Evolutionary conservation across 2,113 vertebrate genomes (phyloP).

Genomic region (Acanthisitta chloris): DNA sequence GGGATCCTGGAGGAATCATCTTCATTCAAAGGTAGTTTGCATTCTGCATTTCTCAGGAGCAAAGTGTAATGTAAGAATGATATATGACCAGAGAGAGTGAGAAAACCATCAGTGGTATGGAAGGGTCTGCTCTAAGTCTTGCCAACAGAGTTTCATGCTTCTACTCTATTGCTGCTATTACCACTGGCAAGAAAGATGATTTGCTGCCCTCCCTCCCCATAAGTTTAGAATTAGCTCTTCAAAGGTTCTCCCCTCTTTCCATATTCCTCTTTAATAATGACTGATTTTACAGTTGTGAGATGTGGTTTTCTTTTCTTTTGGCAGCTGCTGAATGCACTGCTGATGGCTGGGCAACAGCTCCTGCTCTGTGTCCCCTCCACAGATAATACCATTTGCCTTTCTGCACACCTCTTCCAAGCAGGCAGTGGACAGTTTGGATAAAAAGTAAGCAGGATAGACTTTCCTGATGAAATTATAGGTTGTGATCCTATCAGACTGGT

Average conservation of each 20-base stretch:
- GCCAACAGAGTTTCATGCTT: neutral
- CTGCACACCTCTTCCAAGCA: neutral
- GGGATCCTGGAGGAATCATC: neutral
- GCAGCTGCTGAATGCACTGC: neutral
- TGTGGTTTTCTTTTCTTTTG: neutral
- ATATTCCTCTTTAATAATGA: neutral
- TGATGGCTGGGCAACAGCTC: neutral
- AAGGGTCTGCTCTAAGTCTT: neutral
- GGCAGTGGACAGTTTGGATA: neutral
- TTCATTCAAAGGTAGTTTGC: neutral
- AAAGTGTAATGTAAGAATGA: neutral
- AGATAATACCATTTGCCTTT: neutral
- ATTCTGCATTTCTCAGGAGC: neutral
- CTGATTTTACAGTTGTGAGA: neutral
- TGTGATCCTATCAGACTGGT: neutral
- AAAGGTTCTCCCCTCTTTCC: neutral
- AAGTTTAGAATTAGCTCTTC: neutral
- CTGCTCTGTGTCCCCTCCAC: neutral
- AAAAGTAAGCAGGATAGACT: neutral
- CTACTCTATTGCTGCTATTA: neutral
- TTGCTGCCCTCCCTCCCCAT: neutral
- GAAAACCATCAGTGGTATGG: neutral
- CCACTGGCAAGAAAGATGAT: neutral
- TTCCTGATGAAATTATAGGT: neutral
- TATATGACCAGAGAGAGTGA: neutral